Percentiles rank a stretch among this genome's conserved stretches.
Evolutionary conservation across 2,888 invertebrate genomes (phyloP).

Genomic region (Drosophila siamana): DNA sequence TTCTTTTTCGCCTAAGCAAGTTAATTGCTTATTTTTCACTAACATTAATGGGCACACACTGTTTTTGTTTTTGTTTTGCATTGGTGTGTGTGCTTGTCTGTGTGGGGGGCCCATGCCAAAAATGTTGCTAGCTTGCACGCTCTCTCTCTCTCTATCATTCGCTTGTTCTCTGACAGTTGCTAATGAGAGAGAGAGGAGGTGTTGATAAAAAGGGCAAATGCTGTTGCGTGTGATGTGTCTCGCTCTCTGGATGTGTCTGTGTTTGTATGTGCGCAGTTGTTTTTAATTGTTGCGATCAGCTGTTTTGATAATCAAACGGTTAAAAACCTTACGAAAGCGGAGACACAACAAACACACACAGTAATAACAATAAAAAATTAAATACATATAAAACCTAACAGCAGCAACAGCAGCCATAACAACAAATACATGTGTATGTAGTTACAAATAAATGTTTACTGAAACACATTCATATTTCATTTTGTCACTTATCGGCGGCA

Average conservation of each 20-base stretch:
- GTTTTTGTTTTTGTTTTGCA: slow-evolving; percentile 28
- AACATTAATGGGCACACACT: slow-evolving; percentile 52
- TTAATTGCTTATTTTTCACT: slow-evolving; percentile 63
- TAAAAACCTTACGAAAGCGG: slow-evolving; percentile 50
- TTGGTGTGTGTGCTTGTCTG: slow-evolving; percentile 17
- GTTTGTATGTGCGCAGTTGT: slow-evolving; percentile 69
- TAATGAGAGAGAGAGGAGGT: slow-evolving; percentile 23
- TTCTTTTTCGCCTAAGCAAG: slow-evolving; percentile 28
- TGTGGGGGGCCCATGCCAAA: slow-evolving; percentile 48
- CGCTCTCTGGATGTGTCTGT: slow-evolving; percentile 15
- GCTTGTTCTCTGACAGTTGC: slow-evolving; percentile 26
- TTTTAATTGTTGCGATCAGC: slow-evolving; percentile 68
- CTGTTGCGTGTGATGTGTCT: slow-evolving; percentile 17
- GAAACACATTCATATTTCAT: slow-evolving; percentile 14
- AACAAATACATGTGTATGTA: background rate
- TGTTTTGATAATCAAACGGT: slow-evolving; percentile 66
- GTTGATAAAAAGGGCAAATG: slow-evolving; percentile 54
- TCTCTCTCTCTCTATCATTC: slow-evolving; percentile 3
- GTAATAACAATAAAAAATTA: slow-evolving; percentile 20
- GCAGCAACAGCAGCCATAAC: slow-evolving; percentile 1
- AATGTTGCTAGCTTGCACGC: slow-evolving; percentile 34
- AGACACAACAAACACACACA: slow-evolving; percentile 25
- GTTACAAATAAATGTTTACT: slow-evolving; percentile 15
- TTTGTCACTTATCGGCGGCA: slow-evolving; percentile 15
- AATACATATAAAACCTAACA: slow-evolving; percentile 13